A percentile compares a stretch with the other conserved stretches of the same genome.
phyloP scores from a whole-genome alignment of 2,797 vertebrate genomes.

The Scyliorhinus canicula region DNA sequence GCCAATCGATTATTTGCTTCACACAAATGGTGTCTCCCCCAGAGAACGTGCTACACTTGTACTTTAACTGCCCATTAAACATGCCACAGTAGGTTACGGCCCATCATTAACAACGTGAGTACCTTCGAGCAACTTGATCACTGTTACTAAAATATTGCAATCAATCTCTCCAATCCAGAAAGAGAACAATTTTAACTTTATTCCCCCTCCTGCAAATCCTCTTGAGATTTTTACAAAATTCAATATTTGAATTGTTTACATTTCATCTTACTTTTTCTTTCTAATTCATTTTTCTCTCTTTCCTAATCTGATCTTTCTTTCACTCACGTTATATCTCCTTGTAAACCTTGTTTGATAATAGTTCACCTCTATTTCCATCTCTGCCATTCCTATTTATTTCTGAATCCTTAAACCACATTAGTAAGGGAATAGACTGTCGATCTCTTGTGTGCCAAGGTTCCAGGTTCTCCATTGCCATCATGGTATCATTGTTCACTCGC shows the following conservation, averaged over 20 bases:
- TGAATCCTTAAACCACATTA: neutral
- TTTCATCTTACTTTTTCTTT: neutral
- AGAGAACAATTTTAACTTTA: neutral
- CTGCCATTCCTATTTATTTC: neutral
- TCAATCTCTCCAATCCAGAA: neutral
- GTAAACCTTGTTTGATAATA: neutral
- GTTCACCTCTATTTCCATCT: neutral
- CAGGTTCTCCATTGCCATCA: neutral
- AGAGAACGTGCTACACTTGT: neutral
- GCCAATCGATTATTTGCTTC: neutral
- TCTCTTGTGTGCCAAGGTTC: neutral
- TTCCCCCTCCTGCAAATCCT: neutral
- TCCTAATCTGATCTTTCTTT: neutral
- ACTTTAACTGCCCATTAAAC: neutral
- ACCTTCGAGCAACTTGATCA: neutral
- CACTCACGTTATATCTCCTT: neutral
- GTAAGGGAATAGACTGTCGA: neutral
- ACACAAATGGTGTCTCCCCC: neutral
- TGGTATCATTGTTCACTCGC: too few relatives aligned
- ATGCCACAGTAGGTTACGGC: neutral
- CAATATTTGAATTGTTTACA: neutral
- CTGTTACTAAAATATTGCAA: neutral
- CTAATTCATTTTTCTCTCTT: neutral
- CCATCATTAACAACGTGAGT: neutral
- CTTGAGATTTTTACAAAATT: neutral